A percentile compares a stretch with the other conserved stretches of the same genome.
These are phyloP conservation scores for Telmatochromis brichardi DNA, from an alignment of 2,113 vertebrate genomes.

Conservation along the genomic window DNA sequence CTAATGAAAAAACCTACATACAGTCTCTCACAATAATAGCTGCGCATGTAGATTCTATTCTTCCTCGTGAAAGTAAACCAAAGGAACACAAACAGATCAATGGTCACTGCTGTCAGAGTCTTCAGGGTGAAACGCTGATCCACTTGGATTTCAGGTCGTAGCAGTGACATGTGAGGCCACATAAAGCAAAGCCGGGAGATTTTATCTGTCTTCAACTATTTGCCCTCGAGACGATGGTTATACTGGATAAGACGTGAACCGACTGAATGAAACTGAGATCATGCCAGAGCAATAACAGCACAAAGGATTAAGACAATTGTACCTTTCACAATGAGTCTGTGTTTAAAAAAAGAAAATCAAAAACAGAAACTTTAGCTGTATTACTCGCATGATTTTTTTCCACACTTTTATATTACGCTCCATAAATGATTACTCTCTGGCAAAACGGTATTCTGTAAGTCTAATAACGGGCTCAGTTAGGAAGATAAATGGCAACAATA, in stretches of 20 bases:
- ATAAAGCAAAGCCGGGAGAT: background rate
- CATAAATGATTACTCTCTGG: background rate
- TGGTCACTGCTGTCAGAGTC: background rate
- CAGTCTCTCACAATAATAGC: background rate
- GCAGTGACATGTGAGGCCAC: background rate
- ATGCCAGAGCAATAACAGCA: background rate
- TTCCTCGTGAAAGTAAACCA: background rate
- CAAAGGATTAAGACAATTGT: background rate
- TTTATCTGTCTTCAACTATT: background rate
- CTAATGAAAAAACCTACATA: slow-evolving; percentile 12
- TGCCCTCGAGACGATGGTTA: background rate
- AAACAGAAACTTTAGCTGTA: background rate
- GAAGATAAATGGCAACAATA: background rate
- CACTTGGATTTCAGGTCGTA: background rate
- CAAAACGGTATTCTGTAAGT: background rate
- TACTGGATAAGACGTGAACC: background rate
- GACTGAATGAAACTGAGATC: background rate
- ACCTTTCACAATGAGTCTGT: background rate
- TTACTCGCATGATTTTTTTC: background rate
- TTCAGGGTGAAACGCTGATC: background rate
- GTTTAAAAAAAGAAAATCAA: background rate
- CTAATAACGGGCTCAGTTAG: background rate
- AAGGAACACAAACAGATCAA: background rate
- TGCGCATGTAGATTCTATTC: background rate
- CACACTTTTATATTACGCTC: background rate